Conservation (phyloP, 2,797 vertebrate species). For the Adelosebastes latens region DNA sequence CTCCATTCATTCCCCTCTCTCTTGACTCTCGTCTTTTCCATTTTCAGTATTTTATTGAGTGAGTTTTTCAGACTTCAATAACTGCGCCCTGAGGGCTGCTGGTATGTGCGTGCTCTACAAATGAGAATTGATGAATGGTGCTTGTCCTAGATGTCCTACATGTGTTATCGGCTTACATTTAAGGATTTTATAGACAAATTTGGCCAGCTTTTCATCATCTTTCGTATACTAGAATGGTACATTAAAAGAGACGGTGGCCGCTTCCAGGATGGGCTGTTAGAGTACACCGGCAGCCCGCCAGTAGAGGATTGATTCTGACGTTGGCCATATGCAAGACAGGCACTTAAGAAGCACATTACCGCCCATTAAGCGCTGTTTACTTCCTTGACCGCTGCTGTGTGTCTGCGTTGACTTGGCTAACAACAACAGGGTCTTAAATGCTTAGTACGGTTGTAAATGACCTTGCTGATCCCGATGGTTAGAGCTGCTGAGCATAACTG, state of each 20-base stretch:
- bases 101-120: slow-evolving; percentile 38
- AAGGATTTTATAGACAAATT: slow-evolving; percentile 19
- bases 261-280: slow-evolving; percentile 54
- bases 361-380: slow-evolving; percentile 79
- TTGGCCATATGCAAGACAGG: slow-evolving; percentile 69
- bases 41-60: slow-evolving; percentile 40
- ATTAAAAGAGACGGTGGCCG: neutral
- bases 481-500: slow-evolving; percentile 62
- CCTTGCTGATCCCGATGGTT: slow-evolving; percentile 66
- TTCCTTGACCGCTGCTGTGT: slow-evolving; percentile 57
- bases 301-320: slow-evolving; percentile 73
- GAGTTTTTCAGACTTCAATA: slow-evolving; percentile 39
- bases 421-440: slow-evolving; percentile 68
- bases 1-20: neutral
- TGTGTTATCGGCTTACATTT: slow-evolving; percentile 33
- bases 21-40: slow-evolving; percentile 22
- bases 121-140: slow-evolving; percentile 60
- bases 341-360: slow-evolving; percentile 81
- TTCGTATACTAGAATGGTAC: neutral
- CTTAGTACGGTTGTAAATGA: slow-evolving; percentile 71
- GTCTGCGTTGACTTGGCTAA: slow-evolving; percentile 56
- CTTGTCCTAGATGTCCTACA: slow-evolving; percentile 50
- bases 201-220: neutral
- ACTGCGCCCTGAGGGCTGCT: slow-evolving; percentile 34
- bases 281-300: slow-evolving; percentile 53